These are phyloP conservation scores for Dicrurus megarhynchus DNA, from an alignment of 2,113 vertebrate species.

Conservation along the genomic window DNA sequence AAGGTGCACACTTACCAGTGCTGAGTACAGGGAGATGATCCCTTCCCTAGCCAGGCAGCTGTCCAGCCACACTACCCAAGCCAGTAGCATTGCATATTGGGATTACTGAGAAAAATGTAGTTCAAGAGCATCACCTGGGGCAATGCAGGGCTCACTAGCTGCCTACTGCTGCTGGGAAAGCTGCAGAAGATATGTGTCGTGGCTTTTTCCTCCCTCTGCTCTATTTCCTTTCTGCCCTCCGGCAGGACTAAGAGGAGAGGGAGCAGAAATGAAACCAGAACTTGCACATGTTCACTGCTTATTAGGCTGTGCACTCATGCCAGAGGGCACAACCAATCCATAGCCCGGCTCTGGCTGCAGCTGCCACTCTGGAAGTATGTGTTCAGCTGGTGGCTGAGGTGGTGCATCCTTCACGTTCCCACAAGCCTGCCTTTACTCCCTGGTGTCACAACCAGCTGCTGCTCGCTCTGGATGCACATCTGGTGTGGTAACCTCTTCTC, in stretches of 20 bases:
- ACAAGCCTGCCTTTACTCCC: neutral
- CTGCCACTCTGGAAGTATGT: neutral
- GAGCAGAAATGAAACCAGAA: neutral
- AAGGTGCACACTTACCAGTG: neutral
- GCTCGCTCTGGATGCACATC: neutral
- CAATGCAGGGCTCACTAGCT: neutral
- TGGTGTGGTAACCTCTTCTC: neutral
- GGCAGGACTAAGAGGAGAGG: neutral
- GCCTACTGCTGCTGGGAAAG: neutral
- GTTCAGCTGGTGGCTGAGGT: accelerated
- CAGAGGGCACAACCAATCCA: accelerated
- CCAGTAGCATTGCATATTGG: neutral
- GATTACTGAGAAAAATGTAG: neutral
- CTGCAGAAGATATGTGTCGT: neutral
- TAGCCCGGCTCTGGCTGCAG: neutral
- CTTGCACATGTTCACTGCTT: neutral
- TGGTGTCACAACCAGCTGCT: neutral
- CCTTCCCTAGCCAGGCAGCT: neutral
- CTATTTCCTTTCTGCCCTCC: neutral
- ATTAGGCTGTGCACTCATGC: neutral
- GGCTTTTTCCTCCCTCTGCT: neutral
- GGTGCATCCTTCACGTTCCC: neutral
- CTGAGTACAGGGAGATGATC: neutral
- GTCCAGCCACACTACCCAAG: neutral
- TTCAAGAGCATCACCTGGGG: neutral